Conservation (phyloP, 2,797 vertebrate genomes). For the Sebastes trivittatus region DNA sequence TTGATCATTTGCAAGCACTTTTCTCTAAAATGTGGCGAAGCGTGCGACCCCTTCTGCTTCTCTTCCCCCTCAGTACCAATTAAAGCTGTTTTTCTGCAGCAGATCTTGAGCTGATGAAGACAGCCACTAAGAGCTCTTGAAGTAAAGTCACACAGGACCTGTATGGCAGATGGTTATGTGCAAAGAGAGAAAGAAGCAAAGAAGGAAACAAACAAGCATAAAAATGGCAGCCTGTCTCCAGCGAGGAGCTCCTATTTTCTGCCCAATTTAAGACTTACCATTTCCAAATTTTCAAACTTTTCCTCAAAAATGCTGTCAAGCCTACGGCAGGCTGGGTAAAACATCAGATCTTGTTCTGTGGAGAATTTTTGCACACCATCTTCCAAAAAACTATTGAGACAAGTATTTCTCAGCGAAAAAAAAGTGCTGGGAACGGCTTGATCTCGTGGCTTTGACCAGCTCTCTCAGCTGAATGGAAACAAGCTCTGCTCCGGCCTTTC, state of each 20-base stretch:
- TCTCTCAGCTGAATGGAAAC: constrained; percentile 66
- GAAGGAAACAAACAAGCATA: constrained; percentile 72
- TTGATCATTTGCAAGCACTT: constrained; percentile 47
- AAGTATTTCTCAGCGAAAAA: constrained; percentile 39
- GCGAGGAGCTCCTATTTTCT: constrained; percentile 57
- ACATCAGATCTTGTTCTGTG: constrained; percentile 34
- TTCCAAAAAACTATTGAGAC: constrained; percentile 41
- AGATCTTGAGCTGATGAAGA: constrained; percentile 75
- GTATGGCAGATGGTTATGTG: constrained; percentile 76
- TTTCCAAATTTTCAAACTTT: constrained; percentile 63
- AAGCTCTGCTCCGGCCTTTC: constrained; percentile 46
- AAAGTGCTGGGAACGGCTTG: constrained; percentile 56
- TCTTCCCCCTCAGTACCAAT: constrained; percentile 75
- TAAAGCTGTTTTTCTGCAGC: constrained; percentile 81
- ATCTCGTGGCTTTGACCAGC: constrained; percentile 63
- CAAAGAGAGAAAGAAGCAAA: constrained; percentile 55
- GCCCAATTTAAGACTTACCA: constrained; percentile 63
- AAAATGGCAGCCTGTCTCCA: constrained; percentile 69
- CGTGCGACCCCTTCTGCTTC: constrained; percentile 49
- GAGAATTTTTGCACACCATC: constrained; percentile 32
- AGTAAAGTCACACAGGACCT: constrained; percentile 76
- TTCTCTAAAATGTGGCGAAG: constrained; percentile 43
- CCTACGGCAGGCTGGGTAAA: constrained; percentile 37
- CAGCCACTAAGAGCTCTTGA: constrained; percentile 76
- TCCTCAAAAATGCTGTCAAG: constrained; percentile 63